Conservation (phyloP, 37 sponge, comb jelly and placozoan genomes). For the Spongilla lacustris region DNA sequence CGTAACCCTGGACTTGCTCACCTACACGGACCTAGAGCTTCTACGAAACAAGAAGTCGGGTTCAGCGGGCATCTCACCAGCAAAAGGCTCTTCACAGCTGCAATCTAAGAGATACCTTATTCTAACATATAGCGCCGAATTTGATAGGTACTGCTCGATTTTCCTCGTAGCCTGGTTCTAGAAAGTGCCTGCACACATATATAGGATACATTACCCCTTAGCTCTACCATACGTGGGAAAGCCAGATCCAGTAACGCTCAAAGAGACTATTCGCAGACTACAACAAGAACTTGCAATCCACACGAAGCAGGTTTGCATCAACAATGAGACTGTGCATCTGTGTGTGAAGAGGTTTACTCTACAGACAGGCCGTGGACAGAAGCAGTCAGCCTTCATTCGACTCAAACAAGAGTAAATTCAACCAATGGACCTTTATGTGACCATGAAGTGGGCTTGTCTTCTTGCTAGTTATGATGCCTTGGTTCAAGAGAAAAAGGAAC, state of each 20-base stretch:
- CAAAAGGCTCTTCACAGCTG: background rate
- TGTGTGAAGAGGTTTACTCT: background rate
- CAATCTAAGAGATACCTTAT: conserved; percentile 84
- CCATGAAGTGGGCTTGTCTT: background rate
- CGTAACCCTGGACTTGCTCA: conserved; percentile 81
- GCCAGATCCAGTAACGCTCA: conserved; percentile 68
- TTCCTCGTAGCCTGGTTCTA: background rate
- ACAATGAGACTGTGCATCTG: no score
- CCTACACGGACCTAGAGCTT: conserved; percentile 78
- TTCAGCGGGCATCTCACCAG: conserved; percentile 19
- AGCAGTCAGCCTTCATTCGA: conserved; percentile 22
- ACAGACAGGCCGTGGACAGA: conserved; percentile 18
- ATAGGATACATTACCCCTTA: conserved; percentile 88
- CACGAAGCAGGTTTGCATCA: conserved; percentile 37
- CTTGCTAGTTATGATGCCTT: conserved; percentile 67
- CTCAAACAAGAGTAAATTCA: conserved; percentile 65
- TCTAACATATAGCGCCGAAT: conserved; percentile 82
- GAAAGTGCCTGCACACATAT: background rate
- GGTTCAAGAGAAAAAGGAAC: conserved; percentile 78
- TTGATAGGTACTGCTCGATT: conserved; percentile 59
- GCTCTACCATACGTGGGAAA: conserved; percentile 81
- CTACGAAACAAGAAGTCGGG: conserved; percentile 65
- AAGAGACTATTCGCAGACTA: conserved; percentile 71
- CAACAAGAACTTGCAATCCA: conserved; percentile 49
- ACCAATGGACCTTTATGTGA: background rate